Base-by-base conservation (phyloP, 2,797 vertebrate genomes). In the Falco biarmicus region DNA sequence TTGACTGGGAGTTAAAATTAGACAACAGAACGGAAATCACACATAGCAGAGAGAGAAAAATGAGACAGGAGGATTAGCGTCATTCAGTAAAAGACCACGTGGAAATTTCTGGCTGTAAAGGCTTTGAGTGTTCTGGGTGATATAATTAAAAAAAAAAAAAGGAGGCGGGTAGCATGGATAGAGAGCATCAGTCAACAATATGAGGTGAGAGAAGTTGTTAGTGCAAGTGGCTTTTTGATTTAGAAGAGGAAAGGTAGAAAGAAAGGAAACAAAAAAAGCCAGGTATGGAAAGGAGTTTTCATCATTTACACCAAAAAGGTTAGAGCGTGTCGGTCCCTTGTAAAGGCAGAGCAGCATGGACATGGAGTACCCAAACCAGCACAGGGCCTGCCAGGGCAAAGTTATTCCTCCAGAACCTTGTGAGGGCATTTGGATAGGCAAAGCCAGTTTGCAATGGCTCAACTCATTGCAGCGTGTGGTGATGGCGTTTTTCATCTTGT, bases 401-500 rank as follows among this genome's bases (percentile, higher is more conserved):
- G 43, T 34, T 69, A 15, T 50, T 82, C 53, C 77, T 79, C 63
- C 50, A 81, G 88, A 86, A 34, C 12, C 11, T 88, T 5, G 1
- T 24, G 68, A 71, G 85, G 75, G 53, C 74, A 53, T 70, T 92
- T 83, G 89, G 96, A 92, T 68, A 91, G 82, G 92, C 95, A 86
- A 91, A 26, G 7, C 41, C 84, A 91, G 54, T 65, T 64, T 84
- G 89, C 73, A 88, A 59, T 54, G 65, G 79, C 59, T 92, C 61
- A 73, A 4, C 2, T 3, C 34, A 21, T 37, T 88, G 79, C 89
- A 95, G 78, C 65, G 60, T 91, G 79, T 91, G 94, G 89, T 54
- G 84, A 93, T 96, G 87, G 94, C 89, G 82, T 96, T 97, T 96
- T 96, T 96, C 84, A 88, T 96, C 92, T 81, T 57, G 73, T 51